Conservation (phyloP, 2,113 vertebrate species). For the Tapirus terrestris region DNA sequence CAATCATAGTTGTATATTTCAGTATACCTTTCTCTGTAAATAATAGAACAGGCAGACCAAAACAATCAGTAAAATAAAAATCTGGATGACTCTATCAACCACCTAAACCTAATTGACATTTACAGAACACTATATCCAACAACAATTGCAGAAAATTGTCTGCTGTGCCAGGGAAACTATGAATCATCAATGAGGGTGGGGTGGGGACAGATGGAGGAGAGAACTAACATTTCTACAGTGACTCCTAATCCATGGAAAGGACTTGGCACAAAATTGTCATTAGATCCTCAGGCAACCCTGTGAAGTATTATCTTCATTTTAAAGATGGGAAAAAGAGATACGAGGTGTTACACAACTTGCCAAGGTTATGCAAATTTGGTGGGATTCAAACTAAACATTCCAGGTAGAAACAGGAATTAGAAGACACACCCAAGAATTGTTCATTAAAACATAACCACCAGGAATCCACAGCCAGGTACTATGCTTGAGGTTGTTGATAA, state of each 20-base stretch:
- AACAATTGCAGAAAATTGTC: not conserved
- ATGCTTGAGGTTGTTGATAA: not conserved
- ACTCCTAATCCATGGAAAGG: not conserved
- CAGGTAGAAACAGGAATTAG: not conserved
- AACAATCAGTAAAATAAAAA: not conserved
- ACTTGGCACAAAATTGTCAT: not conserved
- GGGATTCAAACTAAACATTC: not conserved
- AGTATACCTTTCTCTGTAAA: not conserved
- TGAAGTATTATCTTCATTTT: not conserved
- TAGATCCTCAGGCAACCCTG: slow-evolving; percentile 1
- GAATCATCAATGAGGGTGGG: not conserved
- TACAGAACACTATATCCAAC: not conserved
- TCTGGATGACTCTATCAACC: not conserved
- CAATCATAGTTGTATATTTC: not conserved
- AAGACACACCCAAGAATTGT: not conserved
- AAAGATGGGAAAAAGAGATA: not conserved
- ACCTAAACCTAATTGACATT: not conserved
- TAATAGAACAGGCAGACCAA: not conserved
- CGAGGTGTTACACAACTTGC: not conserved
- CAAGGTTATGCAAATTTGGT: not conserved
- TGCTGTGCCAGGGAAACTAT: not conserved
- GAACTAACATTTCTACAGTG: not conserved
- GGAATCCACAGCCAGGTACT: not conserved
- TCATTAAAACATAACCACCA: not conserved
- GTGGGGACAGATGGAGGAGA: not conserved